Conservation (phyloP, 2,888 invertebrate genomes). For the Aporophyla lueneburgensis region DNA sequence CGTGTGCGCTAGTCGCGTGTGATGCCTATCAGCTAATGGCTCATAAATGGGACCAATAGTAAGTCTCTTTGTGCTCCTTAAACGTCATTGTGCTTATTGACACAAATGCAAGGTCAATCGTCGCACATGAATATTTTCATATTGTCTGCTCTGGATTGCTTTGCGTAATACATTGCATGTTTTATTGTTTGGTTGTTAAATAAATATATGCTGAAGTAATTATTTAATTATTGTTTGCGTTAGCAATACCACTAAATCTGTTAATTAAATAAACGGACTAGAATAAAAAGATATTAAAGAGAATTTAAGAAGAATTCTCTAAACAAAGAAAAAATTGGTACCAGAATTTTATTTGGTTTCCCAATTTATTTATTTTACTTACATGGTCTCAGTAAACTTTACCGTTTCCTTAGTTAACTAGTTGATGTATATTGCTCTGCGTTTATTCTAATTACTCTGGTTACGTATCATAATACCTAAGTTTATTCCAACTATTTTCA, state of each 20-base stretch:
- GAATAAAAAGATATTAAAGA: neutral
- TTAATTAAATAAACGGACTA: neutral
- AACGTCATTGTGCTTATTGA: constrained; percentile 64
- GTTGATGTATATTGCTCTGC: no score
- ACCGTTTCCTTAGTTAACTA: constrained; percentile 30
- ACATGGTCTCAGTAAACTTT: constrained; percentile 2
- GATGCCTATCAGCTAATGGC: constrained; percentile 56
- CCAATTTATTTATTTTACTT: neutral
- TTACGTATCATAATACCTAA: no score
- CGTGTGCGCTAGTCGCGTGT: constrained; percentile 42
- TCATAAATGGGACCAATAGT: constrained; percentile 61
- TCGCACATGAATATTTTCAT: constrained; percentile 32
- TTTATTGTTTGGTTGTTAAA: neutral
- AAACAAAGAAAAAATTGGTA: neutral
- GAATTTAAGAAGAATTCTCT: neutral
- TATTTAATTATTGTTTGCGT: neutral
- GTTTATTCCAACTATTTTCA: no score
- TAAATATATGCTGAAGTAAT: neutral
- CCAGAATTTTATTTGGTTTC: neutral
- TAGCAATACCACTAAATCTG: neutral
- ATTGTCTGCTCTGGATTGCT: constrained; percentile 11
- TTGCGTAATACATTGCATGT: neutral
- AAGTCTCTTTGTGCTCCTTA: constrained; percentile 59
- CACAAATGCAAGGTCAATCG: constrained; percentile 61
- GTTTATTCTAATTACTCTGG: no score